Conservation (phyloP, 1,140 invertebrate species). For the Diorhabda sublineata region DNA sequence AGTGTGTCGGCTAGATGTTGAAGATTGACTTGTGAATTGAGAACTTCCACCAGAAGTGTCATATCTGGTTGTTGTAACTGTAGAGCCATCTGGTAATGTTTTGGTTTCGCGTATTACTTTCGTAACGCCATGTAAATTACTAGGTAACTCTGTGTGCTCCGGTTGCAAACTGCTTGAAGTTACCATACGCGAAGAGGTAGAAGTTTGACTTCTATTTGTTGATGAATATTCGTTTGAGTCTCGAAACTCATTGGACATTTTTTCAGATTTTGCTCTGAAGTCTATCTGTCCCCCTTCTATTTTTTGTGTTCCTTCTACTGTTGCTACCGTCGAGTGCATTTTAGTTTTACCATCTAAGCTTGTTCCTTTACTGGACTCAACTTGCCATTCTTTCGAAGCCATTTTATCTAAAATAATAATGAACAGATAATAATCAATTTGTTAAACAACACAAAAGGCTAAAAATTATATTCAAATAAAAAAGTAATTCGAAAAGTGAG, state of each 20-base stretch:
- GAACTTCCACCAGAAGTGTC: conserved; percentile 51
- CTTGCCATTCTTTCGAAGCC: conserved; percentile 47
- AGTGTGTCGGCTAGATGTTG: not conserved
- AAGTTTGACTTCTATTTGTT: conserved; percentile 49
- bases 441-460: conserved; percentile 25
- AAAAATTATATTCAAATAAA: not conserved
- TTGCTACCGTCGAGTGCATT: conserved; percentile 41
- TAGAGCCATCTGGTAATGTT: conserved; percentile 59
- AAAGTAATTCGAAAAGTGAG: too few relatives aligned
- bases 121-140: conserved; percentile 49
- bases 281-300: conserved; percentile 57
- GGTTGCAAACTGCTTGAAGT: conserved; percentile 22
- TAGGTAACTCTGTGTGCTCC: conserved; percentile 12
- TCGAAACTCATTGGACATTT: conserved; percentile 53
- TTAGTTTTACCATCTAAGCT: conserved; percentile 50
- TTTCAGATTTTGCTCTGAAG: conserved; percentile 57
- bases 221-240: conserved; percentile 57
- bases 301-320: conserved; percentile 52
- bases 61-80: conserved; percentile 59
- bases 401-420: not conserved
- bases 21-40: not conserved
- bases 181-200: conserved; percentile 49
- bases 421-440: conserved; percentile 19
- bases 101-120: conserved; percentile 59
- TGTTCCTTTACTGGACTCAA: conserved; percentile 46